phyloP scores from a whole-genome alignment of 2,113 vertebrate species.

The Fulica atra region DNA sequence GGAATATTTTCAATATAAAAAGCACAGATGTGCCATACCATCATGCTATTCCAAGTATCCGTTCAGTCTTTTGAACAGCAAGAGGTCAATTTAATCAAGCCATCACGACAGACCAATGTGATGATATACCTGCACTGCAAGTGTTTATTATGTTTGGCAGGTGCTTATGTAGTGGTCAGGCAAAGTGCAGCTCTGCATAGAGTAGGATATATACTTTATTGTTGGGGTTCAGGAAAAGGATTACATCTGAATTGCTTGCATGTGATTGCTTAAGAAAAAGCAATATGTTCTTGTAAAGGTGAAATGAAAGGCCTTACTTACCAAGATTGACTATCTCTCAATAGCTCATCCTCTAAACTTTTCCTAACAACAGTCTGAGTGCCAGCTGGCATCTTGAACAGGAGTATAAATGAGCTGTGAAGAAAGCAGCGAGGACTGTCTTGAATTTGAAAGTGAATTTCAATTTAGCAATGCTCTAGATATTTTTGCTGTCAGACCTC shows the following conservation, averaged over 20 bases:
- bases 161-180: background rate
- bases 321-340: conserved; percentile 9
- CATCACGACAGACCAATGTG: background rate
- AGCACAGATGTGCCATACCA: background rate
- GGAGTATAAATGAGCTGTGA: conserved; percentile 18
- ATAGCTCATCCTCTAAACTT: conserved; percentile 30
- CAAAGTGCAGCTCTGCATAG: background rate
- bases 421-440: background rate
- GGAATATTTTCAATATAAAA: background rate
- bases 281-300: background rate
- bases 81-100: conserved; percentile 26
- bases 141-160: conserved; percentile 12
- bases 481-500: background rate
- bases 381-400: conserved; percentile 22
- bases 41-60: background rate
- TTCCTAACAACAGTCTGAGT: background rate
- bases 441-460: conserved; percentile 35
- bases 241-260: conserved; percentile 35
- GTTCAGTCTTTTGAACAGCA: background rate
- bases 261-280: conserved; percentile 12
- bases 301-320: conserved; percentile 46
- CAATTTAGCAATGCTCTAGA: background rate
- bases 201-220: background rate
- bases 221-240: background rate
- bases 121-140: conserved; percentile 7